Evolutionary conservation across 2,888 invertebrate genomes (phyloP), one percentile per base, ranked within the genome.

Genomic region (Drosophila kanekoi): DNA sequence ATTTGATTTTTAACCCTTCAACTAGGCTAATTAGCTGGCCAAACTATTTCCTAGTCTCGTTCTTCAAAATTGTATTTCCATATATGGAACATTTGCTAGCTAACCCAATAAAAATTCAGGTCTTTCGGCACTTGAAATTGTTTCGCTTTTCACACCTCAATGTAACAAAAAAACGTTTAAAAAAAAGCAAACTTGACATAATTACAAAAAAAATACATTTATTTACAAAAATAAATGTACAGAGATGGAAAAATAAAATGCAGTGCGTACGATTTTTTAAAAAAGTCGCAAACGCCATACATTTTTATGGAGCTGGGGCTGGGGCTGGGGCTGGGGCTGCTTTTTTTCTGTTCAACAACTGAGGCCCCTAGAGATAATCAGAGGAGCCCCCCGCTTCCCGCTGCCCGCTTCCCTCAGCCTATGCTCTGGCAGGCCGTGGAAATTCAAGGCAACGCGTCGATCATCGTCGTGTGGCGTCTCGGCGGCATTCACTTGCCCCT

Each of bases 161-260:
- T 58, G 48, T 45, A 61, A 51, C 18, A 72, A 69, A 51, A 70
- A 68, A 45, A 47, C 5, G 2, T 18, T 45, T 45, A 51, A 64
- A 63, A 81, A 84, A 76, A 63, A 86, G 69, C 89, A 88, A 86
- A 88, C 82, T 82, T 82, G 82, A 82, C 82, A 82, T 62, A 86
- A 86, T 89, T 83, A 77, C 65, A 79, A 70, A 88, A 87, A 87
- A 81, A 84, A 38, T n/a, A 37, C 49, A 64, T 35, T 40, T 65
- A 69, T 65, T 60, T 48, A 77, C 64, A 71, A 54, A 74, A 61
- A 58, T 38, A 37, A 48, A 23, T 5, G 13, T 2, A 38, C n/a
- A n/a, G 5, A 45, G 13, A 51, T 53, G 49, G 62, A 53, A 66
- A 78, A 72, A 54, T 41, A 71, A 81, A 81, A 68, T 88, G 82